Conservation (phyloP, 2,888 invertebrate species). For the Macrosiphum euphorbiae region DNA sequence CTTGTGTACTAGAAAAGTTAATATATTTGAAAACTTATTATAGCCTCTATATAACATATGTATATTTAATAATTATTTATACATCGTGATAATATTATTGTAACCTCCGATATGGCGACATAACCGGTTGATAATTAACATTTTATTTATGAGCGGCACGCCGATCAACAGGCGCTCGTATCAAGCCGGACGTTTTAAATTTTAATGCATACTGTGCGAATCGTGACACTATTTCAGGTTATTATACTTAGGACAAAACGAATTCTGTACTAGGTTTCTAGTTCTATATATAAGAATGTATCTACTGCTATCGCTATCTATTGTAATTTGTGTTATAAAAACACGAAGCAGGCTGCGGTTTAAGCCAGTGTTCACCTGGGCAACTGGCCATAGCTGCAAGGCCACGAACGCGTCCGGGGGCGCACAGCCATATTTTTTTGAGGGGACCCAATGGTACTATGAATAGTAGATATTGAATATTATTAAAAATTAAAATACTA, state of each 20-base stretch:
- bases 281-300: background rate
- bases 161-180: background rate
- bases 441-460: too few relatives aligned
- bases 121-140: background rate
- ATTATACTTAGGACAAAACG: background rate
- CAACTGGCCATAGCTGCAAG: too few relatives aligned
- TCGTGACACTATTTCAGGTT: background rate
- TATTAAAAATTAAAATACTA: too few relatives aligned
- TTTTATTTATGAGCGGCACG: background rate
- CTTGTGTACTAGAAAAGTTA: background rate
- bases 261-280: background rate
- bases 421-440: too few relatives aligned
- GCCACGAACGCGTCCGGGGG: too few relatives aligned
- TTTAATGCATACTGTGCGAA: background rate
- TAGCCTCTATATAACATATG: background rate
- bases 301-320: background rate
- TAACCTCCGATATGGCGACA: background rate
- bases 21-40: background rate
- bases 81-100: background rate
- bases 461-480: too few relatives aligned
- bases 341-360: background rate
- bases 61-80: background rate
- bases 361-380: too few relatives aligned
- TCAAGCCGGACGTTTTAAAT: background rate
- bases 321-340: background rate